A percentile compares a stretch with the other conserved stretches of the same genome.
These are phyloP conservation scores for Corythornis cristatus DNA, from an alignment of 2,113 vertebrate species.

Conservation along the genomic window DNA sequence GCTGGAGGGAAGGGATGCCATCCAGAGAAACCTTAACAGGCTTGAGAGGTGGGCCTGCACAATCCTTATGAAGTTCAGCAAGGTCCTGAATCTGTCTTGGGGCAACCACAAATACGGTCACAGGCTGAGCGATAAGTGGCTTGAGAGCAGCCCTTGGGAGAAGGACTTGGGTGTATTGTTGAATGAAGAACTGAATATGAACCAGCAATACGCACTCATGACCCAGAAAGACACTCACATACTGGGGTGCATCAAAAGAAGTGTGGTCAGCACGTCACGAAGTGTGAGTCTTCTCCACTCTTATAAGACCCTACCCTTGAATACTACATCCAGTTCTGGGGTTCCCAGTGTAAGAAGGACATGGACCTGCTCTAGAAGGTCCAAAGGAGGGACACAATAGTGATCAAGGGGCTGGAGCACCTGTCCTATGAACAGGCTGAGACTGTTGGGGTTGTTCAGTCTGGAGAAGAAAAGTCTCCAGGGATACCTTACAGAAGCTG, in stretches of 20 bases:
- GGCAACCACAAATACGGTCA: background rate
- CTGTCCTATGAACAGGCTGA: background rate
- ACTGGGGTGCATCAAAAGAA: background rate
- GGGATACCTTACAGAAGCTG: background rate
- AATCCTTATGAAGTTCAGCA: background rate
- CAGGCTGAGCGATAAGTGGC: fast-evolving
- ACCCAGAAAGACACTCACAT: background rate
- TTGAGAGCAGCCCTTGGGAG: background rate
- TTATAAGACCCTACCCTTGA: background rate
- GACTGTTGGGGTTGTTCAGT: background rate
- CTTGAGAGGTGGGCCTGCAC: fast-evolving
- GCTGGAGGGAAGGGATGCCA: background rate
- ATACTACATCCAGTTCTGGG: background rate
- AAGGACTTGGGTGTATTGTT: background rate
- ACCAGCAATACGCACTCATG: fast-evolving
- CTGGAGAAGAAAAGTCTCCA: background rate
- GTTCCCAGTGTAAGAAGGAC: background rate
- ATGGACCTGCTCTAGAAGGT: background rate
- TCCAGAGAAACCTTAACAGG: background rate
- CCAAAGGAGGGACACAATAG: background rate
- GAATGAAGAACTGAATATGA: background rate
- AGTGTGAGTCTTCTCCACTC: background rate
- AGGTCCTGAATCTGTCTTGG: background rate
- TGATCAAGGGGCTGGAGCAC: background rate
- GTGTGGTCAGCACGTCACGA: background rate